These are phyloP conservation scores for Latrodectus elegans DNA, from an alignment of 2,888 invertebrate species.

Conservation along the genomic window DNA sequence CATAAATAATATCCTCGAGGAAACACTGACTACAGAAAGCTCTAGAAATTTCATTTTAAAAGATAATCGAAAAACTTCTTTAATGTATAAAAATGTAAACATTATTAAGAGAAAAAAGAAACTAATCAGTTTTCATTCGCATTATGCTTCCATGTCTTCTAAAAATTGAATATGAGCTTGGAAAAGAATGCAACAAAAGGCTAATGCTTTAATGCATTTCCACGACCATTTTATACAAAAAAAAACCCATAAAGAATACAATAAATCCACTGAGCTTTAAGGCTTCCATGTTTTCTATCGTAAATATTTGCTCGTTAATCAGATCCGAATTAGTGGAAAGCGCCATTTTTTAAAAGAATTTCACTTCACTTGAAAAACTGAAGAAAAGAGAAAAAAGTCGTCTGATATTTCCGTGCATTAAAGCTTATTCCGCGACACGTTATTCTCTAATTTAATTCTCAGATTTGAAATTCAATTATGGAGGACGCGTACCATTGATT, in stretches of 20 bases:
- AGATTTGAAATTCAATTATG: constrained; percentile 42
- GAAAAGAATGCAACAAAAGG: no score
- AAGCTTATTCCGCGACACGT: constrained; percentile 37
- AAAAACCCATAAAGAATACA: background rate
- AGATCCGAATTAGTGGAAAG: constrained; percentile 18
- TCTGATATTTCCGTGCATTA: constrained; percentile 34
- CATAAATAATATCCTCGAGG: no score
- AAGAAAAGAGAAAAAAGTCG: background rate
- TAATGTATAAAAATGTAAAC: no score
- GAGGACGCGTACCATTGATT: constrained; percentile 25
- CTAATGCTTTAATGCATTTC: background rate
- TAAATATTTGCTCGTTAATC: constrained; percentile 48
- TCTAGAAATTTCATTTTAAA: no score
- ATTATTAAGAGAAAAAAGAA: no score
- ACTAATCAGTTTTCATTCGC: no score
- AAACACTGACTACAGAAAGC: no score
- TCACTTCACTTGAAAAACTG: background rate
- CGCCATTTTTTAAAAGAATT: constrained; percentile 3
- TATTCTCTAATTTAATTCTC: constrained; percentile 46
- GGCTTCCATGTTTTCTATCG: constrained; percentile 22
- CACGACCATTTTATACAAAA: background rate
- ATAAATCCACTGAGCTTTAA: background rate
- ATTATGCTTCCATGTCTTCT: no score
- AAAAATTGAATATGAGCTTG: no score
- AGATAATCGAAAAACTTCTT: no score